Evolutionary conservation across 35 echinoderm and acorn worm species (phyloP).

Genomic region (Lytechinus variegatus): DNA sequence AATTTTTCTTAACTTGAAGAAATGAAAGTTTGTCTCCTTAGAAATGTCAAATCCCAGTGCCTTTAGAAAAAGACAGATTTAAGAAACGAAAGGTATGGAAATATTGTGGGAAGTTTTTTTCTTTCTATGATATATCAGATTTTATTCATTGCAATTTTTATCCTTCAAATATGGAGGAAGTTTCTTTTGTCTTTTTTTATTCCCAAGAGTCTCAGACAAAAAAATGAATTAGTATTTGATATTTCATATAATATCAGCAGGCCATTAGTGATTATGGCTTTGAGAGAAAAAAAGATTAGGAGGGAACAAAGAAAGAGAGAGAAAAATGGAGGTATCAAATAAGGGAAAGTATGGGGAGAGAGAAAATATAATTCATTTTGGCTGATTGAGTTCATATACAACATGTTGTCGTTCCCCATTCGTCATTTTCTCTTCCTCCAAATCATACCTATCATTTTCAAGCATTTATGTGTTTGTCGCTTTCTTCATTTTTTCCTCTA

Average conservation of each 20-base stretch:
- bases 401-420: not conserved
- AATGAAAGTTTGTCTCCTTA: not conserved
- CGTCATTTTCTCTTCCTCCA: not conserved
- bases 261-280: not conserved
- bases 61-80: not conserved
- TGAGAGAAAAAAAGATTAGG: not conserved
- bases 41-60: not conserved
- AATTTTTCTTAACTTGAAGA: not conserved
- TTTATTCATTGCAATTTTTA: not conserved
- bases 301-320: not conserved
- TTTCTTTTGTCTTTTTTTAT: not conserved
- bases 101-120: not conserved
- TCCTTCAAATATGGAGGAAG: not conserved
- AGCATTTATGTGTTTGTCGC: not conserved
- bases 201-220: not conserved
- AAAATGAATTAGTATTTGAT: not conserved
- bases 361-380: not conserved
- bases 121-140: not conserved
- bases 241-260: not conserved
- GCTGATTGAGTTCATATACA: not conserved
- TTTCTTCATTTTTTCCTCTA: not conserved
- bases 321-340: not conserved
- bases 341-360: not conserved
- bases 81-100: not conserved
- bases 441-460: constrained; percentile 14